Percentiles rank a stretch among this genome's conserved stretches.
Conservation (phyloP, 1,140 invertebrate species). For the Lasaia peninsularis region DNA sequence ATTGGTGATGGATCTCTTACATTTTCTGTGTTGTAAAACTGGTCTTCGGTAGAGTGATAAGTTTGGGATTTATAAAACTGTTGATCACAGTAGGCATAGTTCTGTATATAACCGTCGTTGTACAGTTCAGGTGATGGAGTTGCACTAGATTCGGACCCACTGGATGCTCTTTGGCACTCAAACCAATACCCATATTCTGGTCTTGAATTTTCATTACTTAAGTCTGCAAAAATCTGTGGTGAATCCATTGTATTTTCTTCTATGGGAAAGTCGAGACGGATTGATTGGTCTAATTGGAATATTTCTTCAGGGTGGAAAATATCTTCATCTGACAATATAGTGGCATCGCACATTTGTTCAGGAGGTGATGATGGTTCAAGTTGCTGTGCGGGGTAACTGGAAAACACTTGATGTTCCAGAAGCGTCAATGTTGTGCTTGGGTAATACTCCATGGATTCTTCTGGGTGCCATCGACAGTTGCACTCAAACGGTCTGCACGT, state of each 20-base stretch:
- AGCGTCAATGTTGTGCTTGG: conserved; percentile 45
- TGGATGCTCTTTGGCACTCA: conserved; percentile 62
- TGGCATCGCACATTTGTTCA: conserved; percentile 52
- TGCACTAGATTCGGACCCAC: conserved; percentile 73
- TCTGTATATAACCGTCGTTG: conserved; percentile 54
- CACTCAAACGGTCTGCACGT: conserved; percentile 65
- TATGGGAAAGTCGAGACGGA: conserved; percentile 80
- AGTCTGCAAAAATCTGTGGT: conserved; percentile 83
- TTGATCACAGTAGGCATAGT: conserved; percentile 58
- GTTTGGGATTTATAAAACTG: conserved; percentile 44
- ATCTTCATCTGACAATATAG: conserved; percentile 78
- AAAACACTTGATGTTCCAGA: conserved; percentile 42
- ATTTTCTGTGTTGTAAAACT: conserved; percentile 52
- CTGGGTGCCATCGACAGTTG: conserved; percentile 57
- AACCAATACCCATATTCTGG: conserved; percentile 75
- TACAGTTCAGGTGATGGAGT: conserved; percentile 75
- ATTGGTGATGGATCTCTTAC: conserved; percentile 46
- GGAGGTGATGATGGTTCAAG: conserved; percentile 33
- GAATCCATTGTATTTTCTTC: conserved; percentile 77
- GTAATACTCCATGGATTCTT: conserved; percentile 43
- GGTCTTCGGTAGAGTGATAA: conserved; percentile 60
- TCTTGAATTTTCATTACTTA: conserved; percentile 82
- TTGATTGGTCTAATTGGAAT: conserved; percentile 85
- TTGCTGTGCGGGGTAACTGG: conserved; percentile 40
- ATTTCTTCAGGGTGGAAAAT: conserved; percentile 88